Evolutionary conservation across 2,888 invertebrate species (phyloP), one percentile per base, ranked within the genome.

Genomic region (Coleophora deauratella): DNA sequence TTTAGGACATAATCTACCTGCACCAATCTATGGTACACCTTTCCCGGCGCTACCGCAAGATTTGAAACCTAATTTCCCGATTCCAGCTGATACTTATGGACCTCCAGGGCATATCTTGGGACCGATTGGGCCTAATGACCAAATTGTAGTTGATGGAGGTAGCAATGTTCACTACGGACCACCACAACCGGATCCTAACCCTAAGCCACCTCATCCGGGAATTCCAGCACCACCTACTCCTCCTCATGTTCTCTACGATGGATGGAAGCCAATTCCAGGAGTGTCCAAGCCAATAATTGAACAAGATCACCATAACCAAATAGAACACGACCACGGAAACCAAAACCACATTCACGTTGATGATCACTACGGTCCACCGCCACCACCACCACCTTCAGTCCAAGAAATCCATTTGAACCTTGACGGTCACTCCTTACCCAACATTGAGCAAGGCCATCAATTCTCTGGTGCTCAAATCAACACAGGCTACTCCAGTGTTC

Each of bases 191-290:
- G 88, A 88, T 46, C 80, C 87, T 0, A 75, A 87, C 43, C 89
- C 90, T 13, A 79, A 81, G 9, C 89, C 89, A 1, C 91, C 91
- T 1, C 90, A 90, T 51, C 90, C 90, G 1, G 91, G 92, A 21
- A 89, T 89, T 1, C 91, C 91, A 33, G 92, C 91, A 0, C 92
- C 93, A 0, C 92, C 93, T 1, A 92, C 92, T 1, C 92, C 91
- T 6, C 90, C 93, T 4, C 88, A 91, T 62, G 89, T 93, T 28
- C 84, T 92, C 39, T 94, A 94, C 59, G 95, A 95, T 54, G 95
- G 95, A 21, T 95, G 95, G 95, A 93, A 91, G 62, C 95, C 95
- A 13, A 94, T 95, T 45, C 91, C 93, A 8, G 93, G 93, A 1
- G 54, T 81, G 0, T 80, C 85, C 0, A 59, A 69, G 28, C 88